Evolutionary conservation across 2,113 vertebrate species (phyloP).

Genomic region (Oceanodroma tethys): DNA sequence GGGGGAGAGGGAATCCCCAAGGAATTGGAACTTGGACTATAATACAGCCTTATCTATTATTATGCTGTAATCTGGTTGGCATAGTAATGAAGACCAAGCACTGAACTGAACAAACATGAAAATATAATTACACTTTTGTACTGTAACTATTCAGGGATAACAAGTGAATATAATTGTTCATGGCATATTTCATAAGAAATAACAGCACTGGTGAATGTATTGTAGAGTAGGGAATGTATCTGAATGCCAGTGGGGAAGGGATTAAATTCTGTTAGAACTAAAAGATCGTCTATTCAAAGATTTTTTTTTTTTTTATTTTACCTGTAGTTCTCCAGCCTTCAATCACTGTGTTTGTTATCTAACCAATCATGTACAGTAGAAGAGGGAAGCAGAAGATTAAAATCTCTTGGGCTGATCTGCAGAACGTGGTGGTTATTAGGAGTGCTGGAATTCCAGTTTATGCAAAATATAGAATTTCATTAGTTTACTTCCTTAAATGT

Average conservation of each 20-base stretch:
- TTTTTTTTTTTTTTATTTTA: neutral
- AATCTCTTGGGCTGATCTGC: neutral
- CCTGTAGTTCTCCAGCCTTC: neutral
- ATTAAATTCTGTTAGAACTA: neutral
- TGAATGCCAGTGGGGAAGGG: neutral
- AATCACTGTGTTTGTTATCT: neutral
- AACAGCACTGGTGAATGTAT: neutral
- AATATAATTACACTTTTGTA: neutral
- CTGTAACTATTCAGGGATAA: neutral
- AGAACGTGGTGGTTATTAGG: neutral
- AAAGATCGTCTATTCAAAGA: neutral
- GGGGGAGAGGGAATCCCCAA: rapidly evolving
- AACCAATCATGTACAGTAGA: neutral
- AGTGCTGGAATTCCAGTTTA: neutral
- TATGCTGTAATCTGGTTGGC: neutral
- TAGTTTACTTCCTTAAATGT: neutral
- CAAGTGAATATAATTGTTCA: neutral
- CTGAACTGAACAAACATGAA: neutral
- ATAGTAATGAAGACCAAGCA: neutral
- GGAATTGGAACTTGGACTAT: neutral
- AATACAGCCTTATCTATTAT: neutral
- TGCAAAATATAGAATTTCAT: neutral
- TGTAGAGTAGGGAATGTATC: neutral
- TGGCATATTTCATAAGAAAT: slow-evolving; percentile 20
- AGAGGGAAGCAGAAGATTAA: neutral